Evolutionary conservation across 2,888 invertebrate genomes (phyloP).

Genomic region (Nemotelus nigrinus): DNA sequence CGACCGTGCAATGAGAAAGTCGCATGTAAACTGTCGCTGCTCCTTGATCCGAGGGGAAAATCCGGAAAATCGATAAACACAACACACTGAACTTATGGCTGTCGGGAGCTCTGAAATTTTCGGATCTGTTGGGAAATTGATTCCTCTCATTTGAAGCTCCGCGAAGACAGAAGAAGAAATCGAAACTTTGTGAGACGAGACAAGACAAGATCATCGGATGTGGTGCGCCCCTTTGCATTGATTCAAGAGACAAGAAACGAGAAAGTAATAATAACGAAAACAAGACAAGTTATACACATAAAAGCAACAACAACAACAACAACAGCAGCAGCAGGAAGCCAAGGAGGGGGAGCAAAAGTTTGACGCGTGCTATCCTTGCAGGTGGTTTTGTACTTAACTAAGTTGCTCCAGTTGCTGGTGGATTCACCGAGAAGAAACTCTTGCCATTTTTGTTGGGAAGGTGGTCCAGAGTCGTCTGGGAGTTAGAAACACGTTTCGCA

Average conservation of each 20-base stretch:
- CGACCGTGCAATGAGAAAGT: slow-evolving; percentile 31
- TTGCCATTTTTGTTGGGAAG: too few relatives aligned
- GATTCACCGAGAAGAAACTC: too few relatives aligned
- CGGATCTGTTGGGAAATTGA: not conserved
- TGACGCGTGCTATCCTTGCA: slow-evolving; percentile 7
- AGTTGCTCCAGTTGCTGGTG: too few relatives aligned
- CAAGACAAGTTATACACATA: too few relatives aligned
- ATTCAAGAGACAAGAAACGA: not conserved
- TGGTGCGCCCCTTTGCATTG: not conserved
- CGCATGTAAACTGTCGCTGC: slow-evolving; percentile 27
- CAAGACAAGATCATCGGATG: not conserved
- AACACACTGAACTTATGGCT: slow-evolving; percentile 14
- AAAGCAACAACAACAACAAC: too few relatives aligned
- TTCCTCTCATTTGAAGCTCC: not conserved
- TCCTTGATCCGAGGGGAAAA: slow-evolving; percentile 33
- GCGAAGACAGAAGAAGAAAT: not conserved
- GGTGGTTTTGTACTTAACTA: not conserved
- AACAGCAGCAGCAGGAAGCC: not conserved
- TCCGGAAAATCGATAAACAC: slow-evolving; percentile 38
- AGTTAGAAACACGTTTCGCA: too few relatives aligned
- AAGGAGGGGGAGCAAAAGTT: not conserved
- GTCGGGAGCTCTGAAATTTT: not conserved
- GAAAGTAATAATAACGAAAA: not conserved
- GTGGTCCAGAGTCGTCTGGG: too few relatives aligned
- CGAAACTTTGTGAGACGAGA: not conserved